These are phyloP conservation scores for Typhlomys cinereus DNA, from an alignment of 2,113 vertebrate genomes.

Conservation along the genomic window DNA sequence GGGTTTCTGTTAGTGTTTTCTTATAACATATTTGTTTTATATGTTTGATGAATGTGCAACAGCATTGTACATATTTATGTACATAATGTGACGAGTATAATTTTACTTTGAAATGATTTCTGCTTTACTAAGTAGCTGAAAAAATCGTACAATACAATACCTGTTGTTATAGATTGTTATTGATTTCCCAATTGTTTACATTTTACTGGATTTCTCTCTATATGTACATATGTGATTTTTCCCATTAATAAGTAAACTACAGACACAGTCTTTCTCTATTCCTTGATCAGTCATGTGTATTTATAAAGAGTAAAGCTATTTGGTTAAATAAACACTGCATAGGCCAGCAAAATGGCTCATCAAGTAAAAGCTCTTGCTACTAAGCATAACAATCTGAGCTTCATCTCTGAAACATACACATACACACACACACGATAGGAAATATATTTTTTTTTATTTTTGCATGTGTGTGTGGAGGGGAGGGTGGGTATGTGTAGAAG, in stretches of 20 bases:
- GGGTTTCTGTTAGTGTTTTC: not conserved
- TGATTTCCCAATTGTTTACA: not conserved
- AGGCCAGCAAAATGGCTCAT: no score
- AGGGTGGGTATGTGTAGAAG: no score
- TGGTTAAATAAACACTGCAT: not conserved
- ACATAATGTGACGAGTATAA: no score
- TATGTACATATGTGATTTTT: not conserved
- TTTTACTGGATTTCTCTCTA: not conserved
- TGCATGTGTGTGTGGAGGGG: no score
- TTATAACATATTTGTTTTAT: not conserved
- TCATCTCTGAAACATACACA: no score
- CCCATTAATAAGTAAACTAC: no score
- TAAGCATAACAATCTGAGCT: no score
- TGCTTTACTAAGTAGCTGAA: not conserved
- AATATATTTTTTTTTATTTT: no score
- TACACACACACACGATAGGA: no score
- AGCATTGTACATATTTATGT: not conserved
- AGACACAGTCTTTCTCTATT: no score
- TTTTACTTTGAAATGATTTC: not conserved
- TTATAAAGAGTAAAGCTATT: not conserved
- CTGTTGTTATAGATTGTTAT: no score
- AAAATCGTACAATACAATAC: not conserved
- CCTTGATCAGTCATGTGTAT: not conserved
- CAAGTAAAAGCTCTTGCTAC: no score
- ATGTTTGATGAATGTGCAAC: not conserved